Evolutionary conservation across 2,888 invertebrate species (phyloP), one percentile per base, ranked within the genome.

Genomic region (Leucophenga maculata): DNA sequence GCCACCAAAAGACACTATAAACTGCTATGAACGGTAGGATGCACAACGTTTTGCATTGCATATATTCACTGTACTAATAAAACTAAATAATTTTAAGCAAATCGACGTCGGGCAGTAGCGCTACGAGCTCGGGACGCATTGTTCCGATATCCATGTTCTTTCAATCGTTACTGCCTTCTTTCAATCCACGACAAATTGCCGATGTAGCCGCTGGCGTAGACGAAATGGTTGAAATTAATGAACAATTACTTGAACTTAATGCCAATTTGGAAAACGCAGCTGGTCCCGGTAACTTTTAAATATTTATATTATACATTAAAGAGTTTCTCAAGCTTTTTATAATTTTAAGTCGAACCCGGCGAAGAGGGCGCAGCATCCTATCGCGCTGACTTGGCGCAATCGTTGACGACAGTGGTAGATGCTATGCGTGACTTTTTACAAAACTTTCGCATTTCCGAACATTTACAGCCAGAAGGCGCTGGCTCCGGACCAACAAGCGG

Each of bases 1-100:
- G 71, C 95, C 95, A 16, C 95, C 95, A 1, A 79, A 89, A 52
- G 94, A 95, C 87, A 92, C 93, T 0, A 91, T 95, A 32, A 92
- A 93, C 80, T 90, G 93, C 70, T 95, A 95, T 86, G 90, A 91
- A 64, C 91, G 92, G 88, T 89, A 72, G 32, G 67, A 69, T 22
- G 18, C 4, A 26, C 4, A 26, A 67, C 54, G 1, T 20, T 6
- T 3, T 1, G 20, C 13, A n/a, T 14, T n/a, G 22, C 26, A 31
- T 68, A 22, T 69, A 46, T 60, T 60, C 16, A 8, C 16, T n/a
- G n/a, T 14, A 67, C 14, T 62, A 16, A 32, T 1, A 39, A 26
- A 66, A 62, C 26, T 13, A 2, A 26, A 26, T 2, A 26, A 2
- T 9, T 14, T 48, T 68, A 11, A 88, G 88, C 18, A 87, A 88